Percentiles rank a stretch among this genome's conserved stretches.
Conservation (phyloP, 2,113 vertebrate genomes). For the Ranitomeya imitator region DNA sequence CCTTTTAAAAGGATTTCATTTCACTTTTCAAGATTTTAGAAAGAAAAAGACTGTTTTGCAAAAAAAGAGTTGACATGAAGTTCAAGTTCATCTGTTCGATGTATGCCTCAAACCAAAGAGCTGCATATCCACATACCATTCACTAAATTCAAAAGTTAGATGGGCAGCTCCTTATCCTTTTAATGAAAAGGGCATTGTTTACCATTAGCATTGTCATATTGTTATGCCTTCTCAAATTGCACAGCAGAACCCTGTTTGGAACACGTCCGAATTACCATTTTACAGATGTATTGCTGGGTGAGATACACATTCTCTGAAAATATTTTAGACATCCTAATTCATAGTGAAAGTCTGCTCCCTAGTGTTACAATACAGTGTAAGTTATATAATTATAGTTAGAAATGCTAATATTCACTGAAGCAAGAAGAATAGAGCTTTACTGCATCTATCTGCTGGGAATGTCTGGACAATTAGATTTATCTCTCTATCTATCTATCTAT, state of each 20-base stretch:
- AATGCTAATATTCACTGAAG: neutral
- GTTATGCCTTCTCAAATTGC: constrained; percentile 66
- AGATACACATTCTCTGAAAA: constrained; percentile 24
- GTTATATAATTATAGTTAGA: constrained; percentile 25
- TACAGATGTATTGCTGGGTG: constrained; percentile 53
- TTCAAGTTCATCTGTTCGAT: constrained; percentile 62
- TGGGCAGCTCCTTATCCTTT: constrained; percentile 61
- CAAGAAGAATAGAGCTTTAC: neutral
- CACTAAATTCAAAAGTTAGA: constrained; percentile 60
- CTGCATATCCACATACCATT: constrained; percentile 59
- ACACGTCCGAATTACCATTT: constrained; percentile 55
- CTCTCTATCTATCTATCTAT: neutral
- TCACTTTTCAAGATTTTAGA: neutral
- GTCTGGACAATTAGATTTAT: neutral
- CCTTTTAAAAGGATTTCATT: neutral
- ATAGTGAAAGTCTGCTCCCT: constrained; percentile 77
- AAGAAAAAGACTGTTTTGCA: constrained; percentile 65
- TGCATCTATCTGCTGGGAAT: neutral
- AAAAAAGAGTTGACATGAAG: constrained; percentile 71
- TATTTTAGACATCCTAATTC: constrained; percentile 65
- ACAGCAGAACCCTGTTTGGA: constrained; percentile 62
- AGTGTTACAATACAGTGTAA: constrained; percentile 66
- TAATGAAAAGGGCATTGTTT: constrained; percentile 72
- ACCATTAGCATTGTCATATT: constrained; percentile 68
- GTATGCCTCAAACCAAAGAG: constrained; percentile 66